These are phyloP conservation scores for Heloderma charlesbogerti DNA, from an alignment of 2,113 vertebrate genomes.

Conservation along the genomic window DNA sequence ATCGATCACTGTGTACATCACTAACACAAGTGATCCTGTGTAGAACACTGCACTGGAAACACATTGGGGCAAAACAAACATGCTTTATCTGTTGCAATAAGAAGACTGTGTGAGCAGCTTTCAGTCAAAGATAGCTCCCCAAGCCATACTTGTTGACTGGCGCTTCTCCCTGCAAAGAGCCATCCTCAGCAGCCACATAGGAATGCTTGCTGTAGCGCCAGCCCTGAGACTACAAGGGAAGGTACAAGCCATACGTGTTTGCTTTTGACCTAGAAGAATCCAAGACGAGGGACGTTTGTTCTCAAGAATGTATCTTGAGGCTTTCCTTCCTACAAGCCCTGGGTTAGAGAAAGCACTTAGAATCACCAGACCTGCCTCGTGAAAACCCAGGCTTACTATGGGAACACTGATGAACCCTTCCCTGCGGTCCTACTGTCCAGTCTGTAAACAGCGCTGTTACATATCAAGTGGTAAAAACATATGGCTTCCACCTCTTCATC, in stretches of 20 bases:
- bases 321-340: background rate
- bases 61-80: background rate
- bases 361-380: rapidly evolving
- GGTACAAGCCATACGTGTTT: background rate
- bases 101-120: background rate
- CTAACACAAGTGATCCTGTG: background rate
- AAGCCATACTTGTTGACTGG: background rate
- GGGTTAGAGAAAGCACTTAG: rapidly evolving
- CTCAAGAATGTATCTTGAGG: background rate
- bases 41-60: background rate
- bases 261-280: background rate
- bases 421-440: rapidly evolving
- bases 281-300: background rate
- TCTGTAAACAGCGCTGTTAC: background rate
- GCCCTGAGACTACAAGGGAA: background rate
- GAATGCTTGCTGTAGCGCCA: background rate
- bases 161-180: background rate
- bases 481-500: background rate
- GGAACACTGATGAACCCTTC: rapidly evolving
- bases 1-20: background rate
- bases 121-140: background rate
- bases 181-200: background rate
- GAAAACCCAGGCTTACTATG: background rate
- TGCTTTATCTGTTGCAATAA: background rate
- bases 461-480: background rate